These are phyloP conservation scores for Drosophila subobscura DNA, from an alignment of 1,140 invertebrate species.

Conservation along the genomic window DNA sequence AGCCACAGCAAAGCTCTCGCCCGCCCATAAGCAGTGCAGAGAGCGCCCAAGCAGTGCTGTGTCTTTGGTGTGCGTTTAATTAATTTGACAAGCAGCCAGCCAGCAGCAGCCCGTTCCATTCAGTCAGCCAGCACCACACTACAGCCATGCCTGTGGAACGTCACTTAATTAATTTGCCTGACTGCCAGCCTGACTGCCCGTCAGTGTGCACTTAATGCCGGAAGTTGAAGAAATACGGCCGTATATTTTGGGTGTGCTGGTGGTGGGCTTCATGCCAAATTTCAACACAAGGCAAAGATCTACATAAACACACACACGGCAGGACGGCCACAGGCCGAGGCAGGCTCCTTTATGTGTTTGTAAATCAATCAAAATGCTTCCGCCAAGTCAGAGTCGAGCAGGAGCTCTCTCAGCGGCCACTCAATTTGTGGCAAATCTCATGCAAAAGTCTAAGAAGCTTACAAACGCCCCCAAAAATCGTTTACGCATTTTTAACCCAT, in stretches of 20 bases:
- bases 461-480: conserved; percentile 65
- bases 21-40: conserved; percentile 1
- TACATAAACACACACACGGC: not conserved
- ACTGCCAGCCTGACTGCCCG: conserved; percentile 8
- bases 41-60: conserved; percentile 6
- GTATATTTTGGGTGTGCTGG: conserved; percentile 42
- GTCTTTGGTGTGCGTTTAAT: conserved; percentile 57
- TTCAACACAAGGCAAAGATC: conserved; percentile 56
- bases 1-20: conserved; percentile 47
- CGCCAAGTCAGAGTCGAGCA: conserved; percentile 36
- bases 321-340: conserved; percentile 11
- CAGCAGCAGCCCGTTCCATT: no score
- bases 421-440: conserved; percentile 76
- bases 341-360: not conserved
- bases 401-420: not conserved
- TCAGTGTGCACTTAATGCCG: conserved; percentile 75
- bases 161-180: conserved; percentile 77
- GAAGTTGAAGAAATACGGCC: conserved; percentile 81
- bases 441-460: conserved; percentile 78
- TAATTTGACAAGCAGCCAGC: conserved; percentile 47
- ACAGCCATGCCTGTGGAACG: conserved; percentile 17
- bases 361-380: conserved; percentile 81
- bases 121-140: not conserved
- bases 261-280: conserved; percentile 64
- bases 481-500: conserved; percentile 80